Evolutionary conservation across 2,113 vertebrate species (phyloP).

Genomic region (Leuciscus idus): DNA sequence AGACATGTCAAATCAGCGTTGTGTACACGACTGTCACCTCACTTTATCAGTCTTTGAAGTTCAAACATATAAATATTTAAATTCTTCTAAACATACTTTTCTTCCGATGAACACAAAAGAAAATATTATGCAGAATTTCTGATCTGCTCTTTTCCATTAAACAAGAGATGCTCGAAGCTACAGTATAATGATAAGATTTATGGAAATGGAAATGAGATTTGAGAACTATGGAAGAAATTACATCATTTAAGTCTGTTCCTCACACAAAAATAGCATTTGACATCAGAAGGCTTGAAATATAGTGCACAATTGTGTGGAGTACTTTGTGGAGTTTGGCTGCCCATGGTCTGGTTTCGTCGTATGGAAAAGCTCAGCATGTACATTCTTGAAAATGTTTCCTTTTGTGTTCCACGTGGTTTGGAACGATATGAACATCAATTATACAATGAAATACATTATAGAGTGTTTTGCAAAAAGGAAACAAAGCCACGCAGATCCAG

Average conservation of each 20-base stretch:
- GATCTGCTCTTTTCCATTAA: not conserved
- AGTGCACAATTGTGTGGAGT: no score
- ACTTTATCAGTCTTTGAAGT: not conserved
- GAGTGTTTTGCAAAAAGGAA: not conserved
- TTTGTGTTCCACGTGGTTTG: not conserved
- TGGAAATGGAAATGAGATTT: no score
- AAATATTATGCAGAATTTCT: not conserved
- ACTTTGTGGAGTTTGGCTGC: not conserved
- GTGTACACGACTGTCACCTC: constrained; percentile 2
- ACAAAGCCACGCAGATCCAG: not conserved
- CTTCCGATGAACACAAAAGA: no score
- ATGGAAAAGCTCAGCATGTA: not conserved
- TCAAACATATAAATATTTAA: not conserved
- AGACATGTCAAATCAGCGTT: constrained; percentile 52
- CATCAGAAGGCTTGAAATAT: no score
- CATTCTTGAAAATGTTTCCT: not conserved
- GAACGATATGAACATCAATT: not conserved
- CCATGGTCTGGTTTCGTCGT: not conserved
- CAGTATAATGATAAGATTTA: no score
- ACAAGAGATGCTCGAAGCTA: not conserved
- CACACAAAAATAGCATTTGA: no score
- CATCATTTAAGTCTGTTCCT: no score
- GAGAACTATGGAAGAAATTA: no score
- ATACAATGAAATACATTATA: not conserved
- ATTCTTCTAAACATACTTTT: no score